Percentiles rank a stretch among this genome's conserved stretches.
Conservation (phyloP, 1,140 invertebrate genomes). For the Drosophila pachea region DNA sequence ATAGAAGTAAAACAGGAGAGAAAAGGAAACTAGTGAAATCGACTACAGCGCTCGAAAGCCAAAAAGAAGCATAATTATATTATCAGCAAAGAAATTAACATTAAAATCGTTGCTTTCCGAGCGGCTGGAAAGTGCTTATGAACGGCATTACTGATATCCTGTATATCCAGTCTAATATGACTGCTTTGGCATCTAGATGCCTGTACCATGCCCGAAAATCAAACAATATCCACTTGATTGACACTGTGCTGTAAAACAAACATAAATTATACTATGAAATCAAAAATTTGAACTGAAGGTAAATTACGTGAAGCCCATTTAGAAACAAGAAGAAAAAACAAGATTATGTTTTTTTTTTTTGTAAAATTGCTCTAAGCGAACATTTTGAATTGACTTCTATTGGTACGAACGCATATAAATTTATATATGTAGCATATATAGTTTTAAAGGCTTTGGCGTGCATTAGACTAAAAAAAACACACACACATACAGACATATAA, state of each 20-base stretch:
- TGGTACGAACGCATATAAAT: constrained; percentile 17
- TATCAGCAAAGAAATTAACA: constrained; percentile 18
- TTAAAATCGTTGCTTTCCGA: constrained; percentile 12
- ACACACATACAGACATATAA: constrained; percentile 11
- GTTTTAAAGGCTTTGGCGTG: constrained; percentile 45
- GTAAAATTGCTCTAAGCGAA: constrained; percentile 60
- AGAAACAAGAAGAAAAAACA: constrained; percentile 22
- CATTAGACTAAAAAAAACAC: constrained; percentile 16
- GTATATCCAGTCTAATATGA: constrained; percentile 38
- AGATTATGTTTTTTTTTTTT: constrained; percentile 51
- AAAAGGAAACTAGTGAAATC: constrained; percentile 68
- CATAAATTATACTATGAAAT: constrained; percentile 21
- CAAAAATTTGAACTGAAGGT: constrained; percentile 33
- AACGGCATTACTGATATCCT: constrained; percentile 26
- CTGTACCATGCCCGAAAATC: constrained; percentile 38
- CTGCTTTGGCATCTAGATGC: constrained; percentile 43
- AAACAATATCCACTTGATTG: constrained; percentile 49
- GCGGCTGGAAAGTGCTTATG: constrained; percentile 21
- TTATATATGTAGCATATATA: constrained; percentile 8
- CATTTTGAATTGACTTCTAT: constrained; percentile 41
- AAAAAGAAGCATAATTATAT: constrained; percentile 25
- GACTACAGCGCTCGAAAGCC: constrained; percentile 54
- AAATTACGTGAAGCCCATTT: constrained; percentile 24
- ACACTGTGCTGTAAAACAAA: constrained; percentile 49
- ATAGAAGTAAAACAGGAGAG: constrained; percentile 1